Conservation (phyloP, 2,888 invertebrate species). For the Physocephala rufipes region DNA sequence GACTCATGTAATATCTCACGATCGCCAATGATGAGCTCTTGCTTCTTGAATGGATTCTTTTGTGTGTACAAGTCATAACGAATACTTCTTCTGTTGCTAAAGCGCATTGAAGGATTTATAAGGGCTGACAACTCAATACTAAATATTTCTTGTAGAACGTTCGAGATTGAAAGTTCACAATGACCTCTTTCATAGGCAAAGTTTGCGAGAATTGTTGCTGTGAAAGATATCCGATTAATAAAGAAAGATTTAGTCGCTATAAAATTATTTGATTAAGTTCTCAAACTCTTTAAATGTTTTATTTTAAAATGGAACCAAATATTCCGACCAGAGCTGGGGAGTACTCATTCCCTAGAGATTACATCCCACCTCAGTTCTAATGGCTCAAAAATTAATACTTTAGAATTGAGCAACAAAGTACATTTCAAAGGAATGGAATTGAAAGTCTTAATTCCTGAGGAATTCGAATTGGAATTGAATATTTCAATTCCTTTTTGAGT, state of each 20-base stretch:
- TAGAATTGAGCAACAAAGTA: too few species aligned
- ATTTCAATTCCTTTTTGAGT: too few species aligned
- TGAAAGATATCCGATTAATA: conserved; percentile 3
- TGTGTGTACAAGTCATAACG: conserved; percentile 58
- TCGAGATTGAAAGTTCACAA: conserved; percentile 53
- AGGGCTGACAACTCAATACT: conserved; percentile 48
- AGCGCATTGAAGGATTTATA: conserved; percentile 41
- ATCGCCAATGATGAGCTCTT: conserved; percentile 51
- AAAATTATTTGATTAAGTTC: not conserved
- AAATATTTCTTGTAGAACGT: conserved; percentile 51
- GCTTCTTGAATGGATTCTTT: conserved; percentile 50
- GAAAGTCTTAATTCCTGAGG: too few species aligned
- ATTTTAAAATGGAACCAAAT: too few species aligned
- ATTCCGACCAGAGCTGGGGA: too few species aligned
- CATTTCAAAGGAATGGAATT: too few species aligned
- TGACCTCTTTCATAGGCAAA: conserved; percentile 55
- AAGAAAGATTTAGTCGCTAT: not conserved
- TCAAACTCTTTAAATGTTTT: not conserved
- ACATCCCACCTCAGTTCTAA: too few species aligned
- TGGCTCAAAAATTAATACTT: too few species aligned
- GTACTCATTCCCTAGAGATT: too few species aligned
- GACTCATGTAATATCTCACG: conserved; percentile 48
- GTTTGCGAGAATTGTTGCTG: conserved; percentile 34
- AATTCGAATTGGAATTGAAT: too few species aligned
- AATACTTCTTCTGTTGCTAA: conserved; percentile 45